Evolutionary conservation across 2,888 invertebrate genomes (phyloP).

Genomic region (Labia minor): DNA sequence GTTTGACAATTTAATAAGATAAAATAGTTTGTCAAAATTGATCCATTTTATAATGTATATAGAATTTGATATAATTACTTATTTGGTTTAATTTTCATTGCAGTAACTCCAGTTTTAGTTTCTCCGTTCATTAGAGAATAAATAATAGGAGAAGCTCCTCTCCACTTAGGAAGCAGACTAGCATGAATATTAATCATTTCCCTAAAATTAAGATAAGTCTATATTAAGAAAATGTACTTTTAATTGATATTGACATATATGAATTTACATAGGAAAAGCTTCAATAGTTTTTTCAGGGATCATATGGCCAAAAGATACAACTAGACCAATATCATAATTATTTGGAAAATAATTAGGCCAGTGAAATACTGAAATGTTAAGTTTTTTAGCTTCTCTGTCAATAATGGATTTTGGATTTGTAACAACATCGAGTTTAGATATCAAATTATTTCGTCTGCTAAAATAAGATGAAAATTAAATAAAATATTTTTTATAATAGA

Average conservation of each 20-base stretch:
- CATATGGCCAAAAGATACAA: constrained; percentile 88
- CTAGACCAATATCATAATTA: constrained; percentile 71
- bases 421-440: constrained; percentile 55
- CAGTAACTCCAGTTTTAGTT: constrained; percentile 64
- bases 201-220: no score
- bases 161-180: constrained; percentile 81
- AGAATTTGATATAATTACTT: constrained; percentile 39
- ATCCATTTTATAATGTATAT: no score
- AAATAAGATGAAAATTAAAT: constrained; percentile 25
- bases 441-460: constrained; percentile 43
- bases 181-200: constrained; percentile 92
- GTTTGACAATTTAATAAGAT: no score
- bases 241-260: neutral
- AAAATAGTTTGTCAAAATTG: no score
- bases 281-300: constrained; percentile 66
- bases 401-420: constrained; percentile 51
- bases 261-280: constrained; percentile 63
- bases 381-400: constrained; percentile 53
- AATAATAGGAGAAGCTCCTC: constrained; percentile 86
- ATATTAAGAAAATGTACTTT: constrained; percentile 31
- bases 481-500: neutral
- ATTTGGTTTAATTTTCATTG: constrained; percentile 75
- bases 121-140: constrained; percentile 79
- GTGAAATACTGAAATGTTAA: constrained; percentile 47
- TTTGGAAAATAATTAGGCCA: constrained; percentile 51